A percentile compares a stretch with the other conserved stretches of the same genome.
phyloP scores from a whole-genome alignment of 1,140 invertebrate genomes.

The Dolichoris vasculosae region DNA sequence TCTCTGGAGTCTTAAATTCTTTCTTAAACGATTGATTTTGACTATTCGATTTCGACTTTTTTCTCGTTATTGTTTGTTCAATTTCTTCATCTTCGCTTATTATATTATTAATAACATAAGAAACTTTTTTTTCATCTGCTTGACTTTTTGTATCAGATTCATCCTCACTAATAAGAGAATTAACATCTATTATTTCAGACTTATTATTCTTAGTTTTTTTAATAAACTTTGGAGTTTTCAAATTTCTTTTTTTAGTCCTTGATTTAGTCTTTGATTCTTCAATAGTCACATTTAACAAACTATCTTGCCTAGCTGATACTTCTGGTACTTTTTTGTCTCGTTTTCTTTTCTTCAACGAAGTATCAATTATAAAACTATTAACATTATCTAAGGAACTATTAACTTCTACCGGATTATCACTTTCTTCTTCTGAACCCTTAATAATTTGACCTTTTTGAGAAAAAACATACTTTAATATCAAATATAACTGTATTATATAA shows the following conservation, averaged over 20 bases:
- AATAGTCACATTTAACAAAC: neutral
- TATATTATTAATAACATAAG: constrained; percentile 28
- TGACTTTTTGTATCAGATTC: constrained; percentile 26
- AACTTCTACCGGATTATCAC: constrained; percentile 7
- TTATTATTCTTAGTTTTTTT: constrained; percentile 24
- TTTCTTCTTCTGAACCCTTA: constrained; percentile 40
- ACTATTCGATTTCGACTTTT: constrained; percentile 9
- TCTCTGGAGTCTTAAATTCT: constrained; percentile 24
- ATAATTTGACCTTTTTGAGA: constrained; percentile 28
- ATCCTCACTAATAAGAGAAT: constrained; percentile 40
- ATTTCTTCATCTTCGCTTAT: constrained; percentile 47
- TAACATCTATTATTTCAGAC: neutral
- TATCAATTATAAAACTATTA: constrained; percentile 1
- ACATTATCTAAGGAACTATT: neutral
- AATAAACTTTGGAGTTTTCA: constrained; percentile 18
- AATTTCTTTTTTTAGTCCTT: constrained; percentile 2
- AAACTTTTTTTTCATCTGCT: constrained; percentile 14
- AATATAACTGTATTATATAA: neutral
- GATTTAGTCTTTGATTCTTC: constrained; percentile 22
- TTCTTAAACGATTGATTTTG: neutral
- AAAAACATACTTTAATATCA: constrained; percentile 4
- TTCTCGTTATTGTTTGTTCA: neutral
- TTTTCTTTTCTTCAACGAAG: constrained; percentile 9
- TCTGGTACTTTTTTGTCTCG: constrained; percentile 16
- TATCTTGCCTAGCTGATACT: constrained; percentile 5